Evolutionary conservation across 2,113 vertebrate genomes (phyloP).

Genomic region (Ochotona princeps): DNA sequence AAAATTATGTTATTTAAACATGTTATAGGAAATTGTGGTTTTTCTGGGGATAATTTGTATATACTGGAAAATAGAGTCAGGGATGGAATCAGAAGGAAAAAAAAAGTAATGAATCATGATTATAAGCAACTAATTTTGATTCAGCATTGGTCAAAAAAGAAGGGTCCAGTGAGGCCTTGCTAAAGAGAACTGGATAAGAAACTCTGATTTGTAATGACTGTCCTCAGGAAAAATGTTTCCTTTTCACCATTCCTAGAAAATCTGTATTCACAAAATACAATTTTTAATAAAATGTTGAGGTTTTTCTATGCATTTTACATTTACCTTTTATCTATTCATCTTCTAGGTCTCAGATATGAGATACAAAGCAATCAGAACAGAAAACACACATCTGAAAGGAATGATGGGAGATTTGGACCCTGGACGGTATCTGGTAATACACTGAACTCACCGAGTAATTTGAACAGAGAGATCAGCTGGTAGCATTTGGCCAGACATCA

Average conservation of each 20-base stretch:
- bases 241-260: background rate
- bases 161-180: background rate
- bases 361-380: constrained; percentile 77
- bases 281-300: background rate
- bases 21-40: constrained; percentile 9
- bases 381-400: constrained; percentile 83
- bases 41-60: constrained; percentile 2
- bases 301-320: constrained; percentile 7
- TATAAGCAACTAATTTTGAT: background rate
- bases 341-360: constrained; percentile 80
- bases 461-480: background rate
- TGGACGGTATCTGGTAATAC: constrained; percentile 76
- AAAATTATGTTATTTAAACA: background rate
- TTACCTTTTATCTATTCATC: constrained; percentile 51
- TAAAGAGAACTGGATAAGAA: background rate
- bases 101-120: constrained; percentile 7
- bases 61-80: constrained; percentile 26
- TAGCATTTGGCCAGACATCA: background rate
- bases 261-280: background rate
- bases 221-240: background rate
- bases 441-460: constrained; percentile 1
- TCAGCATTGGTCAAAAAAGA: constrained; percentile 18
- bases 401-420: constrained; percentile 80
- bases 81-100: background rate
- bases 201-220: background rate